Percentiles rank a stretch among this genome's conserved stretches.
Evolutionary conservation across 2,797 vertebrate genomes (phyloP).

Genomic region (Oophaga sylvatica): DNA sequence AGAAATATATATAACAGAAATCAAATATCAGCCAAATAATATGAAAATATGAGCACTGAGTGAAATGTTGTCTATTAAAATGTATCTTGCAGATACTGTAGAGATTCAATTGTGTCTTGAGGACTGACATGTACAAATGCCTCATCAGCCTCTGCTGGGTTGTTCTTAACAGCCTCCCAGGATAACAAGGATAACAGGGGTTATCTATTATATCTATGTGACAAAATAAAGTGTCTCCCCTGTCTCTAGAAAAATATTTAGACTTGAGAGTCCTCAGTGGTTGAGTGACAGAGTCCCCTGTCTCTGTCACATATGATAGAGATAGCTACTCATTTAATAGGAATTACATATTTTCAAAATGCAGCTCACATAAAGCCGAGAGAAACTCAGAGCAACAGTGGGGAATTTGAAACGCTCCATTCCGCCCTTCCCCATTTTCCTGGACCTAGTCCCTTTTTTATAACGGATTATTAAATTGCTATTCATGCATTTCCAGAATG

Average conservation of each 20-base stretch:
- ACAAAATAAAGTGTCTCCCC: conserved; percentile 72
- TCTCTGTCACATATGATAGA: conserved; percentile 76
- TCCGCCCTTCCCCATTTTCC: not conserved
- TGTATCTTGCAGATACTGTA: conserved; percentile 60
- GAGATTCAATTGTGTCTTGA: conserved; percentile 65
- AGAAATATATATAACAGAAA: conserved; percentile 31
- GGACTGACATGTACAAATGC: conserved; percentile 66
- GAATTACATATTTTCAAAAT: conserved; percentile 6
- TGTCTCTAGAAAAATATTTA: too few relatives aligned
- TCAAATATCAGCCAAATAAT: conserved; percentile 45
- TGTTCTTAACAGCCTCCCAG: conserved; percentile 74
- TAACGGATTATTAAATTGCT: not conserved
- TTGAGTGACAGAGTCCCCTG: too few relatives aligned
- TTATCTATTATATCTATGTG: conserved; percentile 84
- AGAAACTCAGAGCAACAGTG: not conserved
- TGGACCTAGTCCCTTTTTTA: not conserved
- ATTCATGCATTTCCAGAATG: not conserved
- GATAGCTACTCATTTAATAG: conserved; percentile 77
- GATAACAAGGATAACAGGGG: conserved; percentile 71
- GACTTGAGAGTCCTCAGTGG: too few relatives aligned
- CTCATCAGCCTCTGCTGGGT: conserved; percentile 72
- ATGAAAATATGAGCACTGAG: not conserved
- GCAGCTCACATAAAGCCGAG: not conserved
- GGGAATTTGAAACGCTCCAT: not conserved
- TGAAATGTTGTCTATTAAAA: conserved; percentile 60